These are phyloP conservation scores for Staurois parvus DNA, from an alignment of 2,797 vertebrate species.

Conservation along the genomic window DNA sequence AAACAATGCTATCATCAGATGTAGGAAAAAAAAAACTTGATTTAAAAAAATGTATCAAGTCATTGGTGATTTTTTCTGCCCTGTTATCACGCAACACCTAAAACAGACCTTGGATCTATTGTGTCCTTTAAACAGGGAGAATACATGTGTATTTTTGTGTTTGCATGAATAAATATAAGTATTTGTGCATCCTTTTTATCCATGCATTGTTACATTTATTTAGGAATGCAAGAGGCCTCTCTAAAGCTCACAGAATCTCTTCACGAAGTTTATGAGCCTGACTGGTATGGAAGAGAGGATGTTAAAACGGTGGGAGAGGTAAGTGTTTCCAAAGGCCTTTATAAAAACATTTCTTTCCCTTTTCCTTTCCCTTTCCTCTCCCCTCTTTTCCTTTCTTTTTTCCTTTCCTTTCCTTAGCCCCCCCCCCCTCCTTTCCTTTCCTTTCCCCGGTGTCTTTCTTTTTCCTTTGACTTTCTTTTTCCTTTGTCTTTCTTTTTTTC, in stretches of 20 bases:
- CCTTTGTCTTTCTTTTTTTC: neutral
- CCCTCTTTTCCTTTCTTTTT: too few relatives aligned
- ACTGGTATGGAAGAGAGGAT: constrained; percentile 96
- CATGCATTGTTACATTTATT: neutral
- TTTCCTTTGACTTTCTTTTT: too few relatives aligned
- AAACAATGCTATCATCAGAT: too few relatives aligned
- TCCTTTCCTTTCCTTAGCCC: too few relatives aligned
- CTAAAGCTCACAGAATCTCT: constrained; percentile 96
- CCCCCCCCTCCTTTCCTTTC: too few relatives aligned
- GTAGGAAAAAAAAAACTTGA: too few relatives aligned
- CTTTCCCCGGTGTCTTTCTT: too few relatives aligned
- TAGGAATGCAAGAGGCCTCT: constrained; percentile 97
- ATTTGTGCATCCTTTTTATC: too few relatives aligned
- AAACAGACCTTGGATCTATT: neutral
- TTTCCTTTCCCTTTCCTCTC: too few relatives aligned
- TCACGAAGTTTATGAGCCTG: constrained; percentile 96
- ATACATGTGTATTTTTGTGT: neutral
- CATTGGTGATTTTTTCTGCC: too few relatives aligned
- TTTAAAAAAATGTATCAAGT: too few relatives aligned
- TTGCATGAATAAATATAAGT: neutral
- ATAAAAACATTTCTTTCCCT: neutral
- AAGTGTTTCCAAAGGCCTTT: constrained; percentile 51
- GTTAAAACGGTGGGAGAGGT: constrained; percentile 95
- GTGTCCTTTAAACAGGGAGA: neutral
- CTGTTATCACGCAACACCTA: neutral